Percentiles rank a stretch among this genome's conserved stretches.
Conservation (phyloP, 1,140 invertebrate species). For the Ooceraea biroi region DNA sequence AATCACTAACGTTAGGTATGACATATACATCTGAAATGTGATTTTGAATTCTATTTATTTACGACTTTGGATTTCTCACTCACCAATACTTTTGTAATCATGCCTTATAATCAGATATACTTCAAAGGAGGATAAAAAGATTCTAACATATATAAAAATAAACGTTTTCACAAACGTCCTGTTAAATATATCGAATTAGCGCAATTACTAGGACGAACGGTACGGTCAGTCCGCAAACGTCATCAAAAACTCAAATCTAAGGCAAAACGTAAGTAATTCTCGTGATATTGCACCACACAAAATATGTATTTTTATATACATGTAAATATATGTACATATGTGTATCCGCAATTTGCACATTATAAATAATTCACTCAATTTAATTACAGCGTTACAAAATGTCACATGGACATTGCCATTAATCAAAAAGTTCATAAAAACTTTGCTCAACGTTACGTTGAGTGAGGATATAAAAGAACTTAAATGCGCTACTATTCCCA, state of each 20-base stretch:
- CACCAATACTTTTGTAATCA: constrained; percentile 10
- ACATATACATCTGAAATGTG: constrained; percentile 12
- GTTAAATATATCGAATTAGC: constrained; percentile 66
- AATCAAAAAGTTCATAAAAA: constrained; percentile 71
- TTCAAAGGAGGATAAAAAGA: constrained; percentile 69
- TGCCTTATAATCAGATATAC: constrained; percentile 64
- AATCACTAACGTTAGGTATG: constrained; percentile 54
- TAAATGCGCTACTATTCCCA: constrained; percentile 76
- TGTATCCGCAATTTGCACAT: too few species aligned
- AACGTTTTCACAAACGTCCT: background rate
- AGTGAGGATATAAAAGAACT: constrained; percentile 76
- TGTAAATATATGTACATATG: background rate
- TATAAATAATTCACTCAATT: background rate
- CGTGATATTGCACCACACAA: background rate
- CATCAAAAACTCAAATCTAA: constrained; percentile 58
- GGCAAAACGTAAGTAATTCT: constrained; percentile 25
- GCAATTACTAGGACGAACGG: constrained; percentile 66
- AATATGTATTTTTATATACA: background rate
- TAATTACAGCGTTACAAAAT: constrained; percentile 25
- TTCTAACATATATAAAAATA: constrained; percentile 63
- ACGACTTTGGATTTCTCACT: background rate
- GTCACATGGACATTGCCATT: constrained; percentile 59
- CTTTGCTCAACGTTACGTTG: constrained; percentile 71
- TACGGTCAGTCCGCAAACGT: constrained; percentile 65
- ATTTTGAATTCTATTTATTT: background rate